Evolutionary conservation across 2,113 vertebrate species (phyloP), one percentile per base, ranked within the genome.

Genomic region (Melanotaenia duboulayi): DNA sequence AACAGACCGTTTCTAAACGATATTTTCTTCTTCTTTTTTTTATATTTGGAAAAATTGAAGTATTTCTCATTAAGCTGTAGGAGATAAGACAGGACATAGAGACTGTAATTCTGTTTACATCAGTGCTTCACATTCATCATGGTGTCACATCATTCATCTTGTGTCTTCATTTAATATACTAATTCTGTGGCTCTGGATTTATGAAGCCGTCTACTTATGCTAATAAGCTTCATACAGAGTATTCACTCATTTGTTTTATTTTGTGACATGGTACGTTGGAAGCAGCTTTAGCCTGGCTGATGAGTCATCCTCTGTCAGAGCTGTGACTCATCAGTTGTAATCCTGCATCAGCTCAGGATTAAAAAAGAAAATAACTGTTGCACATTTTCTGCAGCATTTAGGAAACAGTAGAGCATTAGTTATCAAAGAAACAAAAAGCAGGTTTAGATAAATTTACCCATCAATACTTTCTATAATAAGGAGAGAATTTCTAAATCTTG

Each of bases 311-410:
- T 14, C 68, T 12, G 37, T 22, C 35, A 0, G 35, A 1, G 16
- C 44, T 9, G 54, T 74, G 75, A 70, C 80, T 74, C 80, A 74
- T 28, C 40, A 12, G 65, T 23, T 56, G 74, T 60, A 55, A 64
- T 65, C 46, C 9, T 16, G 66, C 65, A 24, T 67, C 51, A 11
- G 32, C 0, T 54, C 64, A 48, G 40, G 54, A 71, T 71, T 49
- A 59, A 11, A 58, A 54, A 1, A 25, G 16, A 63, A 10, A 56
- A 59, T 6, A 1, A 25, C 19, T 42, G 51, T 0, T 40, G n/a
- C 5, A 20, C 39, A 0, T 54, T 54, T 55, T 19, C 49, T 13
- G 1, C 42, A 11, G 39, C 7, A 4, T 58, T 35, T 35, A 35
- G 32, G 32, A 35, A 35, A 35, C 32, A 35, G 32, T 1, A 9